Base-by-base conservation (phyloP, 2,888 invertebrate species). In the Encarsia formosa region DNA sequence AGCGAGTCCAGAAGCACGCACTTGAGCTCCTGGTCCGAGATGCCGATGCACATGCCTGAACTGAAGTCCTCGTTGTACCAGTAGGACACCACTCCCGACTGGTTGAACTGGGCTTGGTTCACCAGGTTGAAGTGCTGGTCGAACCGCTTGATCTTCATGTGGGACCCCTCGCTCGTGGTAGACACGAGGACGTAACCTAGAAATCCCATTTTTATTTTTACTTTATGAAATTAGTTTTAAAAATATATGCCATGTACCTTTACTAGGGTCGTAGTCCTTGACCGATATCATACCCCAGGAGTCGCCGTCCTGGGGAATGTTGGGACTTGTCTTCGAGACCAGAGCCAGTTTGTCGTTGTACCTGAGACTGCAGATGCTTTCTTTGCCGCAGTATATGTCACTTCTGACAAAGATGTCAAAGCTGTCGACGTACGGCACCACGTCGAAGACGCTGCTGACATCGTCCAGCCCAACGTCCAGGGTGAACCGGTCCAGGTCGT, bases 331-430 rank as follows among this genome's bases (percentile, higher is more conserved):
- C n/a, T n/a, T n/a, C n/a, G n/a, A n/a, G 4, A 37, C 8, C 11
- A 46, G 16, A 8, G 13, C n/a, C 11, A 26, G 19, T 18, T 53
- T 29, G 9, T 54, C 49, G 19, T 19, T 22, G 38, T n/a, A 54
- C n/a, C 42, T 37, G 5, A 49, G 18, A 13, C 16, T 45, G 9
- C 54, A 54, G 15, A 54, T 54, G 9, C 5, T 42, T 3, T 18
- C 24, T 11, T 40, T 1, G 1, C 23, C 40, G 29, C 46, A 54
- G 20, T 37, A 20, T 2, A 32, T 4, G 5, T 41, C 16, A 15
- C 38, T 38, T 13, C 18, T 54, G 2, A 54, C 4, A 18, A 54
- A 54, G n/a, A 54, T 13, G 11, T 54, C 49, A 8, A 46, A 49
- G 5, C 11, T 34, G 3, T 49, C 34, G 3, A 46, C 4, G 19